Evolutionary conservation across 2,888 invertebrate species (phyloP), one percentile per base, ranked within the genome.

Genomic region (Neoaliturus tenellus): DNA sequence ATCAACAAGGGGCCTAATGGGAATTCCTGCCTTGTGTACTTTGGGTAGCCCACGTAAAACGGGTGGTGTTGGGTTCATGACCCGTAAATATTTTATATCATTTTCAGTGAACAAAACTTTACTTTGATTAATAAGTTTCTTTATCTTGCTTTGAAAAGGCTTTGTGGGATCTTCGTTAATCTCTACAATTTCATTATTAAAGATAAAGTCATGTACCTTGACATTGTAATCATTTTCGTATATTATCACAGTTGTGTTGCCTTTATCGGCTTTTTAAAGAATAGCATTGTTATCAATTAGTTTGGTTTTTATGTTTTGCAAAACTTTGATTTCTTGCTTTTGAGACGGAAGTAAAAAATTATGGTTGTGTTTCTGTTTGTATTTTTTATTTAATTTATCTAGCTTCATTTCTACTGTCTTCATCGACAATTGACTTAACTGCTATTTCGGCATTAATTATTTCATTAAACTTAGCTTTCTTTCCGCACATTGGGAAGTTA

Each of bases 1-100:
- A 25, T 78, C 44, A 28, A 78, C 78, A 23, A 78, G 28, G 0
- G 78, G 78, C 28, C 78, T 41, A 17, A 78, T 78, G 14, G 78
- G 51, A 17, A 20, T 78, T 6, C 44, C 39, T 17, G n/a, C 23
- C 23, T 78, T 78, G 23, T 78, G 78, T 0, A 78, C 39, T 48
- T 78, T 78, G 17, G 78, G 78, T 23, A 44, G 78, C n/a, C 78
- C 78, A 12, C 12, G 12, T 28, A 78, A 48, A 20, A 5, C 1
- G 1, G 78, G 78, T 1, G 78, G 25, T 23, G 33, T 2, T 0
- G 78, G 78, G 25, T 78, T 78, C 48, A 48, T 78, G 0, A 41
- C 41, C 41, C 41, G 39, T 6, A 41, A 41, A 39, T 39, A 23
- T 39, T 39, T 71, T 5, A 39, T 71, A 14, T 71, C 41, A 4